A percentile compares a stretch with the other conserved stretches of the same genome.
These are phyloP conservation scores for Yoshiicerus persimilis DNA, from an alignment of 1,140 invertebrate species.

Conservation along the genomic window DNA sequence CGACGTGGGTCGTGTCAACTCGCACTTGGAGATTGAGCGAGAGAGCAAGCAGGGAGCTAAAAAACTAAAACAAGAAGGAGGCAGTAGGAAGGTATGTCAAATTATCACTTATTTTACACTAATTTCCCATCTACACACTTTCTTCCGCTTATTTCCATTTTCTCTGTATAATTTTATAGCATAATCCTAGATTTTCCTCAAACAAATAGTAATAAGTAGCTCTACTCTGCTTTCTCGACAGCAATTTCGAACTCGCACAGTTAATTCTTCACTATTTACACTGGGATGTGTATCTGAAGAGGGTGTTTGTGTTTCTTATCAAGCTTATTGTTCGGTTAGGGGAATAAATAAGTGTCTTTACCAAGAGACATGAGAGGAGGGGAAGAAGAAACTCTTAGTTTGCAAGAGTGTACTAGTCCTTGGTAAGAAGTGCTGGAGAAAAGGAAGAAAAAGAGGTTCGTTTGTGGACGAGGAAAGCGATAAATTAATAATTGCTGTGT, in stretches of 20 bases:
- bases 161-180: background rate
- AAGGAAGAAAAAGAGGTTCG: background rate
- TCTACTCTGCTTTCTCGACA: no score
- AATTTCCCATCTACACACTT: background rate
- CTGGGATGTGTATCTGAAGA: background rate
- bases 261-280: no score
- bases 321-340: background rate
- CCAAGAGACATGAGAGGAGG: background rate
- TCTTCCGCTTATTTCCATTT: background rate
- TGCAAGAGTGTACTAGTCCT: background rate
- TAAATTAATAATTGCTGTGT: conserved; percentile 38
- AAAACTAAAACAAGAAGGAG: conserved; percentile 6
- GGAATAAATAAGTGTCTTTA: background rate
- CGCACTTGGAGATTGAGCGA: conserved; percentile 19
- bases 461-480: background rate
- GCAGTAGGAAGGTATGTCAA: background rate
- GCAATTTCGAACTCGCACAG: no score
- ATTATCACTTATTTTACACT: background rate
- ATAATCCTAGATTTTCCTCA: no score
- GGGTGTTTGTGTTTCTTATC: background rate
- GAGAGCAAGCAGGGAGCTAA: background rate
- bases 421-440: background rate
- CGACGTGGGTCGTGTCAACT: conserved; percentile 16
- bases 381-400: background rate
- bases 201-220: background rate